Evolutionary conservation across 2,797 vertebrate species (phyloP).

Genomic region (Myotis daubentonii): DNA sequence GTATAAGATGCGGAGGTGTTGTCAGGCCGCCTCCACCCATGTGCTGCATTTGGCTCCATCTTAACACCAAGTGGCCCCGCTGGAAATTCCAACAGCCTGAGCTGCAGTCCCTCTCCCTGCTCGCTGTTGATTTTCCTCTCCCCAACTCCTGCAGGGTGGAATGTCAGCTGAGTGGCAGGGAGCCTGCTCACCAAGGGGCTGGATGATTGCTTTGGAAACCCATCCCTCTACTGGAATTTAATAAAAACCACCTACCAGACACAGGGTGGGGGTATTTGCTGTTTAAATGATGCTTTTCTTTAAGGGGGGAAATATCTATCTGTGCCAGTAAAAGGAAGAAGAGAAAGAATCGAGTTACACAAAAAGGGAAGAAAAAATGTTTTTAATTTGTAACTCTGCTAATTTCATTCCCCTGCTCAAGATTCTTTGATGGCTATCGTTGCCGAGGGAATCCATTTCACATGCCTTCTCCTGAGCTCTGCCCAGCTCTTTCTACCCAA

Average conservation of each 20-base stretch:
- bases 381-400: constrained; percentile 73
- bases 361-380: constrained; percentile 67
- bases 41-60: neutral
- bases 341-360: constrained; percentile 58
- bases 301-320: neutral
- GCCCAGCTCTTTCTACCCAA: neutral
- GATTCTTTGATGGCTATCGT: constrained; percentile 67
- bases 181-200: constrained; percentile 77
- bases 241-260: constrained; percentile 74
- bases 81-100: constrained; percentile 8
- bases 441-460: constrained; percentile 35
- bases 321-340: constrained; percentile 59
- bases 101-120: constrained; percentile 8
- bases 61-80: neutral
- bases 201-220: constrained; percentile 79
- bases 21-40: neutral
- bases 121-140: constrained; percentile 82
- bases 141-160: constrained; percentile 80
- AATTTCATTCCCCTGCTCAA: constrained; percentile 57
- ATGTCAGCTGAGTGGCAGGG: constrained; percentile 82
- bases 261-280: constrained; percentile 54
- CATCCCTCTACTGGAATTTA: constrained; percentile 79
- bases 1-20: neutral
- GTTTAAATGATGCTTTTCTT: constrained; percentile 70
- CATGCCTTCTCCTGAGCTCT: constrained; percentile 21